Evolutionary conservation across 2,888 invertebrate species (phyloP), one percentile per base, ranked within the genome.

Genomic region (Eilema griseolum): DNA sequence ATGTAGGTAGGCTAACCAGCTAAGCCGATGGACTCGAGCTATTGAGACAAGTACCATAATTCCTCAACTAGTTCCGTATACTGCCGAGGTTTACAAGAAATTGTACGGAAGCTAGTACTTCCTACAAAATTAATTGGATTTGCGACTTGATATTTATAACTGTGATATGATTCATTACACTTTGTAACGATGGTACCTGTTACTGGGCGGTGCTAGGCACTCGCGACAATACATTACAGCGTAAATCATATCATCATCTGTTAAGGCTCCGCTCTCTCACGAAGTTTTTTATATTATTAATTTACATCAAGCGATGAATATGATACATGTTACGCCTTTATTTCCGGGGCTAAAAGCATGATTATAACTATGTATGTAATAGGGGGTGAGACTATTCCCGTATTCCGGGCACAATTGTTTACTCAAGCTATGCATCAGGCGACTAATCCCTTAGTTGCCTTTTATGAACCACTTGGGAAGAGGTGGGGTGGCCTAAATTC

Each of bases 51-150:
- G 78, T 77, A 73, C 73, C 66, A 80, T 80, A 85, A 86, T 84
- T 83, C 83, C 83, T 84, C 82, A 69, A 74, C 74, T 73, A 75
- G 79, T 84, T 90, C 90, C 91, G 89, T 85, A 75, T 88, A 75
- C 79, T 81, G 66, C 46, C 82, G 83, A 81, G 81, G 82, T 64
- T 77, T 66, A 79, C 85, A 87, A 86, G 88, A 90, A 92, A 90
- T 88, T 87, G 83, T 82, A 73, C 89, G 93, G 93, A 92, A 93
- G 84, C 83, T 69, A 52, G 82, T 85, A 81, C 90, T 92, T 92
- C 90, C 90, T 86, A 90, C 87, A 80, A 83, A 80, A 78, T 76
- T 88, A 90, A 91, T 90, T 90, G 85, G 78, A 87, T 84, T 85
- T 77, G 83, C 81, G 72, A 81, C 74, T 80, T 82, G 80, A 83